Evolutionary conservation across 2,888 invertebrate genomes (phyloP), one percentile per base, ranked within the genome.

Genomic region (Macrophya annulata): DNA sequence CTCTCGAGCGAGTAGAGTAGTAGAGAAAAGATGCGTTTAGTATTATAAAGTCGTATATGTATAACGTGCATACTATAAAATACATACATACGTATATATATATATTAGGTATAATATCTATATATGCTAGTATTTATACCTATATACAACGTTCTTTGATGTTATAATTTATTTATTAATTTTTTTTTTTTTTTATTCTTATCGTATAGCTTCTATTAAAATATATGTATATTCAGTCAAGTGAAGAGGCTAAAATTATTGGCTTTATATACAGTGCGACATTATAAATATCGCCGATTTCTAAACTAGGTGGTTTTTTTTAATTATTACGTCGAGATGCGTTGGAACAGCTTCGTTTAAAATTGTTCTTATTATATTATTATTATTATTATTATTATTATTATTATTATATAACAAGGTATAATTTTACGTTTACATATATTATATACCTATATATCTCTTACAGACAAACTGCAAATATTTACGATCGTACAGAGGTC

Each of bases 381-480:
- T n/a, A n/a, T n/a, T n/a, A n/a, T n/a, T n/a, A n/a, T n/a, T n/a
- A n/a, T n/a, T n/a, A n/a, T n/a, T n/a, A n/a, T n/a, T n/a, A n/a
- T n/a, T n/a, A n/a, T 48, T 48, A 48, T 48, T 25, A 12, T 62
- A 10, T 55, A 15, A 5, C n/a, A 51, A 17, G 4, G 4, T 25
- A 10, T 68, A 68, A 1, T 21, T 25, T 25, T 37, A 31, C 12
- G 31, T 37, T 37, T 9, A 45, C 5, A 45, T 51, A 15, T 9
- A 31, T 2, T 55, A 77, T 10, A 37, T 17, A 31, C 31, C 48
- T 76, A 45, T 8, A 82, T 82, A 82, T 82, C 82, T 65, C 48
- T n/a, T 43, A 82, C 82, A 82, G 68, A 83, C 83, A 21, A 68
- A 40, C 43, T 83, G 83, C 83, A 83, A 83, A 83, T 83, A 83